phyloP scores from a whole-genome alignment of 1,140 invertebrate species.

The Tenebrio molitor region DNA sequence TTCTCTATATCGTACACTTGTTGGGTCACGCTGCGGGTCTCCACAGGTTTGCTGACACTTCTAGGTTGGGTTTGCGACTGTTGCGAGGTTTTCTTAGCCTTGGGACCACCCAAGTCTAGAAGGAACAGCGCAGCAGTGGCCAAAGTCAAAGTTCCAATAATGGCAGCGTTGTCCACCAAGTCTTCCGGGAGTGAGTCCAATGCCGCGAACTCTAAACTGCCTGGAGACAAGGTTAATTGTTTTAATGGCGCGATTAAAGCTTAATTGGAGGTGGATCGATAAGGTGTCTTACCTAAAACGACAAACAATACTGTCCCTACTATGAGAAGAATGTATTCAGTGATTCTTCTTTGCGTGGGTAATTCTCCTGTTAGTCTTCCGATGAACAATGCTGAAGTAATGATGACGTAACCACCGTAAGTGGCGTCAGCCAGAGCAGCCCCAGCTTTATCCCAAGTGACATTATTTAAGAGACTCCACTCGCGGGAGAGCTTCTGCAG shows the following conservation, averaged over 20 bases:
- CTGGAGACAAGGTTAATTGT: constrained; percentile 59
- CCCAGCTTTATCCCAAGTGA: constrained; percentile 77
- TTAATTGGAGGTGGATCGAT: too few species aligned
- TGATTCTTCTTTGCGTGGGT: constrained; percentile 73
- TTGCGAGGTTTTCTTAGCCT: constrained; percentile 53
- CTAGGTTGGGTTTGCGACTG: constrained; percentile 35
- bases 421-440: constrained; percentile 74
- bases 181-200: constrained; percentile 77
- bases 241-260: not conserved
- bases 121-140: constrained; percentile 78
- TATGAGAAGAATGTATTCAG: constrained; percentile 77
- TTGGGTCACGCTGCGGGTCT: constrained; percentile 44
- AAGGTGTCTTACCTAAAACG: constrained; percentile 71
- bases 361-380: constrained; percentile 76
- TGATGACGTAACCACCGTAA: constrained; percentile 80
- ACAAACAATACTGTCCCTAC: constrained; percentile 78
- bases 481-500: constrained; percentile 79
- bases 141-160: constrained; percentile 77
- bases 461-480: constrained; percentile 80
- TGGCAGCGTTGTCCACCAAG: constrained; percentile 78
- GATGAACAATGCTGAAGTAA: constrained; percentile 76
- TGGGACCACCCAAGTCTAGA: constrained; percentile 73
- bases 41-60: constrained; percentile 8
- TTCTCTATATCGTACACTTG: constrained; percentile 56
- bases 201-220: constrained; percentile 76